Percentiles rank a stretch among this genome's conserved stretches.
These are phyloP conservation scores for Champsocephalus gunnari DNA, from an alignment of 2,797 vertebrate species.

Conservation along the genomic window DNA sequence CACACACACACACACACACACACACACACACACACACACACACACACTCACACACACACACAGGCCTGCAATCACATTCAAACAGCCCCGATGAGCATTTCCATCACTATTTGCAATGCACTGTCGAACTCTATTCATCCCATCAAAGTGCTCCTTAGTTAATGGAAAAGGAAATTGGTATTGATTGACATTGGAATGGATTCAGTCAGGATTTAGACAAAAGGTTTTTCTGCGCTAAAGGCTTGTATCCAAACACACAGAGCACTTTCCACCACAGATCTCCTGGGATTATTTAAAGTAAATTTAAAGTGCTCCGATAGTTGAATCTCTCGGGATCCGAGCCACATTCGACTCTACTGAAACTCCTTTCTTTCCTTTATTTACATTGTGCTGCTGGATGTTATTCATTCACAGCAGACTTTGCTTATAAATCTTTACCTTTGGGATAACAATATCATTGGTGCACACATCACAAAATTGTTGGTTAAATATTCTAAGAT, in stretches of 20 bases:
- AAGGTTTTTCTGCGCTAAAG: constrained; percentile 18
- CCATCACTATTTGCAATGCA: constrained; percentile 15
- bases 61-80: not conserved
- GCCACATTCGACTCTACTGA: constrained; percentile 17
- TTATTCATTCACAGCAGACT: not conserved
- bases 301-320: constrained; percentile 37
- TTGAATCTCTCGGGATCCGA: constrained; percentile 17
- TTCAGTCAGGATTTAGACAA: constrained; percentile 39
- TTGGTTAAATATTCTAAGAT: not conserved
- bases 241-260: constrained; percentile 30
- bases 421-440: not conserved
- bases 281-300: constrained; percentile 48
- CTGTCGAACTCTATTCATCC: not conserved
- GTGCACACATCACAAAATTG: not conserved
- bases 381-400: constrained; percentile 12
- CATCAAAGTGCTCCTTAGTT: constrained; percentile 26
- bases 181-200: constrained; percentile 38
- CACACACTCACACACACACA: too few species aligned
- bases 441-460: not conserved
- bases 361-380: constrained; percentile 18
- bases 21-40: too few species aligned
- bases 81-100: not conserved
- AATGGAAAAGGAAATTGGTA: constrained; percentile 42
- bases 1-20: too few species aligned
- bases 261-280: constrained; percentile 33